These are phyloP conservation scores for Macrophya alboannulata DNA, from an alignment of 2,888 invertebrate genomes.

Conservation along the genomic window DNA sequence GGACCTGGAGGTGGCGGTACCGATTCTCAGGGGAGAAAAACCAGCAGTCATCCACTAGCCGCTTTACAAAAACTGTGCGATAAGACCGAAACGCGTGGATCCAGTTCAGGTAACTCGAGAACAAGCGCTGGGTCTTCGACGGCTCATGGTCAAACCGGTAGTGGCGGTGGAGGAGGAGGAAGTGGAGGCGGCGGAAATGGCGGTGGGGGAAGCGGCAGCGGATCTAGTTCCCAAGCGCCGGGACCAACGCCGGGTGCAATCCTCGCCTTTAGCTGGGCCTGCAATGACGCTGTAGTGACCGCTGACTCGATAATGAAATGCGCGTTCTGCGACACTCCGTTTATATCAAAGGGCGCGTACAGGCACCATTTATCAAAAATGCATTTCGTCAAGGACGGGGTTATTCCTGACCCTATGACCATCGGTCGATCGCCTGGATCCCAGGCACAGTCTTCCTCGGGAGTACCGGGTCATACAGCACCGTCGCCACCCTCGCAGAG, in stretches of 20 bases:
- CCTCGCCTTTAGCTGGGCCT: conserved; percentile 96
- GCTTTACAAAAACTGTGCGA: conserved; percentile 98
- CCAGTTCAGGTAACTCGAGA: conserved; percentile 72
- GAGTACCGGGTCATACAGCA: conserved; percentile 72
- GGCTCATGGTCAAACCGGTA: conserved; percentile 74
- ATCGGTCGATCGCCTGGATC: conserved; percentile 81
- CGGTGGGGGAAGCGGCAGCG: conserved; percentile 75
- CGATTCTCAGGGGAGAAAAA: conserved; percentile 84
- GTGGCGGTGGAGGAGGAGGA: conserved; percentile 78
- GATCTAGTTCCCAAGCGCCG: conserved; percentile 71
- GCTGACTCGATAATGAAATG: conserved; percentile 96
- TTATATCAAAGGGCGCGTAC: conserved; percentile 98
- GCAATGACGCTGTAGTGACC: conserved; percentile 94
- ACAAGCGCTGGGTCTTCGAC: conserved; percentile 75
- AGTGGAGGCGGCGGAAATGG: conserved; percentile 75
- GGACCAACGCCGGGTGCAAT: conserved; percentile 91
- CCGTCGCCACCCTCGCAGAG: conserved; percentile 82
- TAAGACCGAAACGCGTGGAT: conserved; percentile 92
- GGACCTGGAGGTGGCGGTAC: conserved; percentile 68
- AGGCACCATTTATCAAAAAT: conserved; percentile 97
- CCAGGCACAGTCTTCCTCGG: conserved; percentile 79
- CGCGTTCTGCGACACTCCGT: conserved; percentile 97
- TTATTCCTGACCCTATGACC: conserved; percentile 88
- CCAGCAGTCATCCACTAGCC: conserved; percentile 94
- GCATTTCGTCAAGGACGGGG: conserved; percentile 97